Evolutionary conservation across 2,113 vertebrate genomes (phyloP), one percentile per base, ranked within the genome.

Genomic region (Corydoras maculifer): DNA sequence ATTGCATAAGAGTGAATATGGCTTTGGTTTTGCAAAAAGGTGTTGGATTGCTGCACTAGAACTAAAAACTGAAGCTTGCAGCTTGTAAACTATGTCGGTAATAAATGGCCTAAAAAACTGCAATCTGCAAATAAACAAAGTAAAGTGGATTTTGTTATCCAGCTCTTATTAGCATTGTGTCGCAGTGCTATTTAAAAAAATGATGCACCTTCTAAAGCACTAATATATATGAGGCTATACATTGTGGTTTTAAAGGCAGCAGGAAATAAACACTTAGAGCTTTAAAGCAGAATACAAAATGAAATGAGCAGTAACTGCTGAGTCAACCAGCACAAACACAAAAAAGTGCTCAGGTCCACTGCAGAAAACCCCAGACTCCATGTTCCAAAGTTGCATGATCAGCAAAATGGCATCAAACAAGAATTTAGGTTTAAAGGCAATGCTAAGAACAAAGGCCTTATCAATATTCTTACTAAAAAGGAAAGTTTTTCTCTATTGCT

Each of bases 111-210:
- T 50, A 5, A 49, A 60, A 61, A 73, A 70, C 8, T 70, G 7
- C 43, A 60, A 25, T 64, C 59, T 35, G 35, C 50, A 68, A 61
- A 68, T 57, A 61, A 69, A 58, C 1, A 68, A 43, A 8, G n/a
- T 61, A 61, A 70, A 75, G 58, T 65, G 62, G 49, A 58, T 32
- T 53, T 11, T 43, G 29, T 32, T 54, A 68, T 57, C 15, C 43
- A 65, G 30, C 43, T 55, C 60, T 43, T 57, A 65, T 58, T 58
- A 9, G 49, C 58, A 73, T 71, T 78, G 66, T 70, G 55, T 55
- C 11, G 66, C 29, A 61, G 70, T 66, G 57, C 18, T 64, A 10
- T 71, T 48, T 63, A 25, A 57, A 14, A 53, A 53, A 53, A 53
- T 3, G 10, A 53, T 14, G 51, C 9, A 14, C 13, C 51, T 43